Percentiles rank a stretch among this genome's conserved stretches.
phyloP scores from a whole-genome alignment of 2,797 vertebrate species.

The Leucoraja ocellata region DNA sequence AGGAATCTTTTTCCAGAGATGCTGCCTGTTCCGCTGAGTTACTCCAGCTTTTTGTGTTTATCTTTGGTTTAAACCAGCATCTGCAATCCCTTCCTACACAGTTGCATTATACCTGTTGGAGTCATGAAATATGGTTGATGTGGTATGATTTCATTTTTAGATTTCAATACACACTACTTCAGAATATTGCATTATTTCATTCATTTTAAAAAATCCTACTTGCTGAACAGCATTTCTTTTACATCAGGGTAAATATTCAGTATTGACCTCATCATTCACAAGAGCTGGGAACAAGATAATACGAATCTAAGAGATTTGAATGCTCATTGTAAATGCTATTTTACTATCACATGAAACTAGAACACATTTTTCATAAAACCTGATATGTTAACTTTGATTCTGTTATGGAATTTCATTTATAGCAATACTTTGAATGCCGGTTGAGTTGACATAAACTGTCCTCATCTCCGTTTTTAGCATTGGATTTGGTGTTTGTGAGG shows the following conservation, averaged over 20 bases:
- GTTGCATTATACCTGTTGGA: background rate
- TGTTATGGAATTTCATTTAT: constrained; percentile 8
- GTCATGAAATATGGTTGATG: background rate
- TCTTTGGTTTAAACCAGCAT: too few species aligned
- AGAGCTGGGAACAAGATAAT: background rate
- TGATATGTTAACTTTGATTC: background rate
- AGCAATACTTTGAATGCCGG: background rate
- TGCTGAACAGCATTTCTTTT: background rate
- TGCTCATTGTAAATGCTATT: background rate
- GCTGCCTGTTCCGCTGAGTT: too few species aligned
- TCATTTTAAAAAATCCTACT: background rate
- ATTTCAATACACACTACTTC: background rate
- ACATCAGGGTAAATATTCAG: background rate
- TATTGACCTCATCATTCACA: background rate
- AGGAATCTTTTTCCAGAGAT: too few species aligned
- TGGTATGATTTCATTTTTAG: background rate
- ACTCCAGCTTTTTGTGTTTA: too few species aligned
- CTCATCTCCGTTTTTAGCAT: too few species aligned
- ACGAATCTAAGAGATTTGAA: background rate
- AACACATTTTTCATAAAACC: background rate
- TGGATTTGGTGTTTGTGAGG: too few species aligned
- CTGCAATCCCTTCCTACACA: too few species aligned
- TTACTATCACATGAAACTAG: constrained; percentile 8
- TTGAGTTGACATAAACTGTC: too few species aligned
- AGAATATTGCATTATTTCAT: background rate